Base-by-base conservation (phyloP, 2,797 vertebrate species). In the Emydoidea blandingii region DNA sequence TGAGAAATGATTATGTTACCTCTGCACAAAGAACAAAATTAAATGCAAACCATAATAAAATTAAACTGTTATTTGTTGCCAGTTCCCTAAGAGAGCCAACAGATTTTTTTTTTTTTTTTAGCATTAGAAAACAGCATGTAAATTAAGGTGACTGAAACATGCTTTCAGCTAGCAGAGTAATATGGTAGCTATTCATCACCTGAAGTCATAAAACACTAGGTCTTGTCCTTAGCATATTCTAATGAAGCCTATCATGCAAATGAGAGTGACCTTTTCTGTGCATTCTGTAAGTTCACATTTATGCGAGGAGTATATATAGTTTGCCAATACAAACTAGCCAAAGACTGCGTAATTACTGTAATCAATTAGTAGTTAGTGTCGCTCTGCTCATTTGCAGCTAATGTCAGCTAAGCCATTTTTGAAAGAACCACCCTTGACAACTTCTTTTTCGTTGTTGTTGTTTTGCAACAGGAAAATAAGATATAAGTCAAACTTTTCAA, bases 161-260 rank as follows among this genome's bases (percentile, higher is more conserved):
- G 98, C 98, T 99, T 99, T 99, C 98, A 97, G 98, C 98, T 96
- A 98, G 98, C 98, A 98, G 98, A 98, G 98, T 98, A 98, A 98
- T 98, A 98, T 97, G 95, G 98, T 98, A 98, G 98, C 99, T 99
- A 99, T 99, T 99, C 98, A 99, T 99, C 99, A 99, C 99, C 98
- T 98, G 98, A 98, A 98, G 99, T 98, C 98, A 99, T 99, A 99
- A 99, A 99, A 98, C 98, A 98, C 98, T 98, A 92, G 98, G 98
- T 98, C 98, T 95, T 95, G 98, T 99, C 99, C 99, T 99, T 99
- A 99, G 99, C 99, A 99, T 99, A 99, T 99, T 99, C 99, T 99
- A 99, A 99, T 99, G 99, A 99, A 99, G 99, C 98, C 99, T 98
- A 98, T 98, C 99, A 99, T 99, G 99, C 99, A 99, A 99, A 99